Conservation (phyloP, 2,888 invertebrate species). For the Esperia sulphurella region DNA sequence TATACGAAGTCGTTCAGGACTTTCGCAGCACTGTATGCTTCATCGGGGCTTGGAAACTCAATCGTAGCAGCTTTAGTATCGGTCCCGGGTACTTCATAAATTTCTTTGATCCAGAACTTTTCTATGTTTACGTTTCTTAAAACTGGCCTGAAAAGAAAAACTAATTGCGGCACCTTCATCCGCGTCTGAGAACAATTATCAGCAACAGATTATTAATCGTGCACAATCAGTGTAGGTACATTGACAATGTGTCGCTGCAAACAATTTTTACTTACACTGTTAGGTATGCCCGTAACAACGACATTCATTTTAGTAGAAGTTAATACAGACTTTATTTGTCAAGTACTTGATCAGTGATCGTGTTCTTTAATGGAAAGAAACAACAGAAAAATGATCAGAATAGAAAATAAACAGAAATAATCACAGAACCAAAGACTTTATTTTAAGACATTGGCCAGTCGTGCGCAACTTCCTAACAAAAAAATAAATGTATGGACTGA, state of each 20-base stretch:
- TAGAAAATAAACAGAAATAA: too few species aligned
- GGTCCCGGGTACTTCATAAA: not conserved
- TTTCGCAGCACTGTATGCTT: not conserved
- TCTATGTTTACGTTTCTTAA: not conserved
- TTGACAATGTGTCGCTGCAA: not conserved
- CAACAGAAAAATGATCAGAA: too few species aligned
- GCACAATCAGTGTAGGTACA: not conserved
- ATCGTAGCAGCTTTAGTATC: not conserved
- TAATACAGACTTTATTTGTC: too few species aligned
- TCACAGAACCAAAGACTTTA: too few species aligned
- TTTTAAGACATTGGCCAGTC: too few species aligned
- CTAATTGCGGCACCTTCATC: not conserved
- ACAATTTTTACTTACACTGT: not conserved
- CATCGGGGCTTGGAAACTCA: not conserved
- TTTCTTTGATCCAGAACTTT: not conserved
- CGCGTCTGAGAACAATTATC: not conserved
- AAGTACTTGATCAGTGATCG: too few species aligned
- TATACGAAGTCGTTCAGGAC: not conserved
- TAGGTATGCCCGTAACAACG: not conserved
- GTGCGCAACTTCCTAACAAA: too few species aligned
- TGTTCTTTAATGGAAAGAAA: too few species aligned
- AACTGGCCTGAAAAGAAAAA: not conserved
- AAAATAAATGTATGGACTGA: too few species aligned
- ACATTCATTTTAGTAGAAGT: not conserved
- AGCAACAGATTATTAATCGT: not conserved